phyloP scores from a whole-genome alignment of 2,113 vertebrate species.

The Bettongia penicillata region DNA sequence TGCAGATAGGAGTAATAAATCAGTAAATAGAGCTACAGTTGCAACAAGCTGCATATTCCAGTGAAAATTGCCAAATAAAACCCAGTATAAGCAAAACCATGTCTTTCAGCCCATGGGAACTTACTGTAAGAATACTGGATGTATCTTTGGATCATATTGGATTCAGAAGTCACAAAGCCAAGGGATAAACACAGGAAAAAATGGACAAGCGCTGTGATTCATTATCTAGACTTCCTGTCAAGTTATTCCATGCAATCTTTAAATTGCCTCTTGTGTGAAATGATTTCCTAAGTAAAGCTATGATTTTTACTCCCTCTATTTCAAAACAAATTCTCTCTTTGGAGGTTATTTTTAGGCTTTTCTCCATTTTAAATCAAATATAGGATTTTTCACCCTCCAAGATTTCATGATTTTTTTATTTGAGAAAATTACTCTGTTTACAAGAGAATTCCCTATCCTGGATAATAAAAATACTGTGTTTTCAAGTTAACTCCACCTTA shows the following conservation, averaged over 20 bases:
- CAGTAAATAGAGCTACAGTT: not conserved
- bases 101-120: conserved; percentile 23
- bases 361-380: conserved; percentile 54
- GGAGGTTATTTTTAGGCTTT: conserved; percentile 10
- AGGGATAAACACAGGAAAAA: not conserved
- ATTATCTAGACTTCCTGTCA: not conserved
- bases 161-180: conserved; percentile 17
- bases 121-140: not conserved
- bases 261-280: conserved; percentile 22
- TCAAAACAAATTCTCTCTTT: not conserved
- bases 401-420: conserved; percentile 11
- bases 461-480: not conserved
- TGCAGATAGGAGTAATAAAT: not conserved
- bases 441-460: conserved; percentile 29
- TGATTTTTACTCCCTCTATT: not conserved
- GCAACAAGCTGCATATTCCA: not conserved
- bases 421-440: conserved; percentile 34
- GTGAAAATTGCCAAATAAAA: not conserved
- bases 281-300: conserved; percentile 48
- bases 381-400: conserved; percentile 5
- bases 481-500: not conserved
- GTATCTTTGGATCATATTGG: conserved; percentile 13
- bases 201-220: not conserved
- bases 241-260: conserved; percentile 40
- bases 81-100: conserved; percentile 34